Conservation (phyloP, 2,797 vertebrate species). For the Anguilla marmorata region DNA sequence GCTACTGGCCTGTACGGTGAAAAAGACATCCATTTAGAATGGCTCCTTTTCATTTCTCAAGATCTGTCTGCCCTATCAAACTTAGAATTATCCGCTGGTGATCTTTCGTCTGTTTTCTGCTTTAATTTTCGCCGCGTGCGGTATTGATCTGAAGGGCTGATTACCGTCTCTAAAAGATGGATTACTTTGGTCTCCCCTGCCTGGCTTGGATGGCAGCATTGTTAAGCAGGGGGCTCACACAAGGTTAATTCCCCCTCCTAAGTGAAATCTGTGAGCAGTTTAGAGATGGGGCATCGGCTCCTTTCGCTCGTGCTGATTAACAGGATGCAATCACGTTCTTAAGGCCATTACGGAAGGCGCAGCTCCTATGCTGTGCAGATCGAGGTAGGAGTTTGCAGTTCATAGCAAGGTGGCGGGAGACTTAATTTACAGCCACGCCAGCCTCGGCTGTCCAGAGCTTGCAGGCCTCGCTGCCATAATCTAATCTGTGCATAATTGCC, state of each 20-base stretch:
- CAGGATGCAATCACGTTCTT: neutral
- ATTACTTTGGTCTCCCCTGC: neutral
- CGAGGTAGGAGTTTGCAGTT: neutral
- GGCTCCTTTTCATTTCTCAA: neutral
- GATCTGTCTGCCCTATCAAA: neutral
- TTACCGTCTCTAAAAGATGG: slow-evolving; percentile 1
- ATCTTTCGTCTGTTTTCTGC: neutral
- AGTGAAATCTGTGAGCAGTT: neutral
- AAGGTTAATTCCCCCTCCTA: neutral
- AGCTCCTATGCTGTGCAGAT: neutral
- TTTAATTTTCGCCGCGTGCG: neutral
- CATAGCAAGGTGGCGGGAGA: neutral
- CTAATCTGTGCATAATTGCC: slow-evolving; percentile 30
- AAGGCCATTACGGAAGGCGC: neutral
- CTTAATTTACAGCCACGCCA: neutral
- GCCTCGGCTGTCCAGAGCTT: neutral
- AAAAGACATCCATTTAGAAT: neutral
- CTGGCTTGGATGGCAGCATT: neutral
- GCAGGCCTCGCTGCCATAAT: neutral
- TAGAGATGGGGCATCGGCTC: neutral
- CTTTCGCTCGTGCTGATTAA: neutral
- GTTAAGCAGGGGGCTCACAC: neutral
- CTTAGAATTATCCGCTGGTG: neutral
- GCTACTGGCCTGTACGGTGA: neutral
- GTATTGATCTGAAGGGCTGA: neutral